Base-by-base conservation (phyloP, 2,113 vertebrate species). In the Anolis sagrei region DNA sequence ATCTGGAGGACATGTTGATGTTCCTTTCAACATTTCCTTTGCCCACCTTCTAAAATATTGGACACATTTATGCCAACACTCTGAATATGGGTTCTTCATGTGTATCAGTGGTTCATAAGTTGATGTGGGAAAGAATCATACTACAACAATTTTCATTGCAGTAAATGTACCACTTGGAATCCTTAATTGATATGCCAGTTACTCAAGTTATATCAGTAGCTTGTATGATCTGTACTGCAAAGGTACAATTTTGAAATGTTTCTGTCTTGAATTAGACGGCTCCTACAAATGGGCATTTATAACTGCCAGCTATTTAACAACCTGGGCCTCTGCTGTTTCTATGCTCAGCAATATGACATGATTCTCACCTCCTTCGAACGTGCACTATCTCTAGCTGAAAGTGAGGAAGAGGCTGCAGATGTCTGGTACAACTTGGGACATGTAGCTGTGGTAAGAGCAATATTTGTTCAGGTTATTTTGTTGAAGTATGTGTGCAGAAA, bases 341-440 rank as follows among this genome's bases (percentile, higher is more conserved):
- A 98, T 32, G 98, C 98, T 68, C 98, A 99, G 96, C 99, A 99
- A 92, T 99, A 99, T 19, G 99, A 99, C 90, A 98, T 99, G 98
- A 98, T 98, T 16, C 96, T 99, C 49, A 98, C 97, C 78, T 99
- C 98, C 0, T 99, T 99, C 92, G 98, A 99, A 91, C 97, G 98
- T 62, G 98, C 98, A 69, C 95, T 98, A 70, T 96, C 97, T 78
- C 94, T 99, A 94, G 97, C 96, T 75, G 95, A 97, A 91, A 97
- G 94, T 8, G 98, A 99, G 85, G 97, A 98, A 78, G 98, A 99
- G 87, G 94, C 96, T 90, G 98, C 98, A 13, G 98, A 99, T 54
- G 97, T 99, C 77, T 99, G 98, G 98, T 99, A 99, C 94, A 99
- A 99, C 95, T 76, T 99, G 88, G 98, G 98, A 66, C 98, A 99